These are phyloP conservation scores for Leptopilina syphax DNA, from an alignment of 2,888 invertebrate genomes.

Conservation along the genomic window DNA sequence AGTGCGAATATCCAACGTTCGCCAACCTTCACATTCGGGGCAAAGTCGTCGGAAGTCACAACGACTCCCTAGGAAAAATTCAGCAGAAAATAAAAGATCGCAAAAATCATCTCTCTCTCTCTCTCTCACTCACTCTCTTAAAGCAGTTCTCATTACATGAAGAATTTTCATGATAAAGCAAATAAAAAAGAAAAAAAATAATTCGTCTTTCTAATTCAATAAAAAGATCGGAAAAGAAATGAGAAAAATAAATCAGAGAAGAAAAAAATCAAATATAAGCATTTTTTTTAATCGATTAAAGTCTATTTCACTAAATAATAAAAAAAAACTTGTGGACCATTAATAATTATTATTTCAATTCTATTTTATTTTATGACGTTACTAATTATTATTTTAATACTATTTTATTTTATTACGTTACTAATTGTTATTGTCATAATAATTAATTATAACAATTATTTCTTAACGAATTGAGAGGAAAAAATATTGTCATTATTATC, in stretches of 20 bases:
- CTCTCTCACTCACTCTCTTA: neutral
- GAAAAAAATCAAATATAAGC: too few species aligned
- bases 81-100: conserved; percentile 5
- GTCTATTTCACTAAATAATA: too few species aligned
- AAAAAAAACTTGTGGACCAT: too few species aligned
- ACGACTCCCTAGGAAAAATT: neutral
- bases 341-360: too few species aligned
- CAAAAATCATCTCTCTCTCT: neutral
- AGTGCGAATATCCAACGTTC: neutral
- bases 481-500: too few species aligned
- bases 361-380: too few species aligned
- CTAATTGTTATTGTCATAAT: too few species aligned
- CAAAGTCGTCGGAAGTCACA: conserved; percentile 1
- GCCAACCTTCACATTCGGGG: conserved; percentile 13
- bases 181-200: neutral
- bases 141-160: conserved; percentile 12
- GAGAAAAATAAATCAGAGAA: neutral
- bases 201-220: conserved; percentile 6
- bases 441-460: too few species aligned
- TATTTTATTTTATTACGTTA: too few species aligned
- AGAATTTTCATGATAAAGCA: conserved; percentile 21
- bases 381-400: too few species aligned
- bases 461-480: too few species aligned
- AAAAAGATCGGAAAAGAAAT: neutral
- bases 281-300: too few species aligned